These are phyloP conservation scores for Thomomys bottae DNA, from an alignment of 2,113 vertebrate genomes.

Conservation along the genomic window DNA sequence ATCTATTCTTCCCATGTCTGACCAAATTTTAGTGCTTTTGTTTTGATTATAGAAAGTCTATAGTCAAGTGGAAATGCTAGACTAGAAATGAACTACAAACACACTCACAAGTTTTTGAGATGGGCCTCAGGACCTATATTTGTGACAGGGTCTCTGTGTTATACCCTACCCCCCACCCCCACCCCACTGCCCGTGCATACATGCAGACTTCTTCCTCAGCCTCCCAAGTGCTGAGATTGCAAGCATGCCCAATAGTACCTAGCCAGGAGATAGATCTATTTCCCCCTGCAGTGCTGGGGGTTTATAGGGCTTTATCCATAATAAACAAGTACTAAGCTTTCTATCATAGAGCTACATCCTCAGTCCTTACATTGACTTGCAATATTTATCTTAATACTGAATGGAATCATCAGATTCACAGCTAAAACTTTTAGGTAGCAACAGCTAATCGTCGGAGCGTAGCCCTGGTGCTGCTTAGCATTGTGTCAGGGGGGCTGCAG, in stretches of 20 bases:
- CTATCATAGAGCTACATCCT: too few relatives aligned
- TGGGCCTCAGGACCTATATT: neutral
- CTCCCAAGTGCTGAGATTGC: too few relatives aligned
- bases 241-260: too few relatives aligned
- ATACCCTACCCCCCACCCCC: too few relatives aligned
- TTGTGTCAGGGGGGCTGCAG: neutral
- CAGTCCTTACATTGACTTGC: neutral
- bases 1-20: neutral
- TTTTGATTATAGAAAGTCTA: constrained; percentile 16
- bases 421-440: neutral
- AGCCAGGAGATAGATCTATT: too few relatives aligned
- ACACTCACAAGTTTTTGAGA: neutral
- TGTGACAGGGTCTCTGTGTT: too few relatives aligned
- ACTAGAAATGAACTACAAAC: neutral
- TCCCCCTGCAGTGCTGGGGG: too few relatives aligned
- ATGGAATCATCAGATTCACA: constrained; percentile 34
- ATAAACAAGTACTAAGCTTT: too few relatives aligned
- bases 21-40: neutral
- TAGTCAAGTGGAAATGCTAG: neutral
- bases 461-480: neutral
- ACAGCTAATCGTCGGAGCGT: neutral
- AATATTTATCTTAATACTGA: constrained; percentile 24
- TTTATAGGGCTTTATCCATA: too few relatives aligned
- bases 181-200: too few relatives aligned
- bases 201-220: too few relatives aligned